Evolutionary conservation across 2,888 invertebrate species (phyloP).

Genomic region (Tholera decimalis): DNA sequence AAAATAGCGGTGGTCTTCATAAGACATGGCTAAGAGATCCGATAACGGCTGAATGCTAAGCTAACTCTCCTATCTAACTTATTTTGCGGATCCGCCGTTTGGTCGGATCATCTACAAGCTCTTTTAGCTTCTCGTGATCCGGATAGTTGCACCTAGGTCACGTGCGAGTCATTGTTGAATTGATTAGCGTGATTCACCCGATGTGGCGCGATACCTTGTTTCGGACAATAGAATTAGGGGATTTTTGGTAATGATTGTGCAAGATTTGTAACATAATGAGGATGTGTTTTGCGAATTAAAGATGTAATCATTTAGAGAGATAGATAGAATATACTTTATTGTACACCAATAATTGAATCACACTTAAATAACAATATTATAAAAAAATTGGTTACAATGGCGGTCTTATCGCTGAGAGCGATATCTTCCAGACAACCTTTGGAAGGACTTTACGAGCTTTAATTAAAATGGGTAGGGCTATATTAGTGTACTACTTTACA

Average conservation of each 20-base stretch:
- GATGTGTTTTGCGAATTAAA: not conserved
- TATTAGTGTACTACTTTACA: too few relatives aligned
- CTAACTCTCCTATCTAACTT: not conserved
- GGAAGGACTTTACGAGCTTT: too few relatives aligned
- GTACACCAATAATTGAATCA: too few relatives aligned
- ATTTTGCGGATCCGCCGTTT: not conserved
- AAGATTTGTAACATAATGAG: constrained; percentile 4
- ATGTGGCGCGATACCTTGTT: constrained; percentile 8
- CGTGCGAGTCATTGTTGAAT: constrained; percentile 31
- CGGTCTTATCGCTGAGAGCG: too few relatives aligned
- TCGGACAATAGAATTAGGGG: constrained; percentile 43
- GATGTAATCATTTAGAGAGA: not conserved
- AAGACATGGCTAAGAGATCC: too few relatives aligned
- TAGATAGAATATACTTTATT: too few relatives aligned
- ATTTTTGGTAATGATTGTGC: constrained; percentile 42
- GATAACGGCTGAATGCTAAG: too few relatives aligned
- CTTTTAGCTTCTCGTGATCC: constrained; percentile 11
- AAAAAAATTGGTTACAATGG: too few relatives aligned
- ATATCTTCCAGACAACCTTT: too few relatives aligned
- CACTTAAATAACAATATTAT: too few relatives aligned
- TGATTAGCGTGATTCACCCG: constrained; percentile 35
- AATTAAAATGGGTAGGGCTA: too few relatives aligned
- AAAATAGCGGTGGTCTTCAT: too few relatives aligned
- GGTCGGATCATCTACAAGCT: constrained; percentile 10
- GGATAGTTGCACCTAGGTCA: constrained; percentile 17